Evolutionary conservation across 2,888 invertebrate genomes (phyloP), one percentile per base, ranked within the genome.

Genomic region (Aplocera efformata): DNA sequence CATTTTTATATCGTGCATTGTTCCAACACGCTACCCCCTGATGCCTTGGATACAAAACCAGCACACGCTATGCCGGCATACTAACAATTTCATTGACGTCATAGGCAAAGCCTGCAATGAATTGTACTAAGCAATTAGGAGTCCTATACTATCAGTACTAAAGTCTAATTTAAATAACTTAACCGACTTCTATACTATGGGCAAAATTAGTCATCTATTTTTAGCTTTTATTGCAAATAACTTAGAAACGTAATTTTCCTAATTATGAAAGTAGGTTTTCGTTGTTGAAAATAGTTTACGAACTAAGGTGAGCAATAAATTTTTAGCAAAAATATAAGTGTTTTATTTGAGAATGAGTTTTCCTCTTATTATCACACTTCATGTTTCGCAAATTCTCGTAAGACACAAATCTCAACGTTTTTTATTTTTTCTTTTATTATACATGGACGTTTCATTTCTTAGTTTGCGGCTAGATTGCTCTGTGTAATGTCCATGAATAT

Each of bases 41-140:
- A 44, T 41, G 44, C 42, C 36, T 38, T 42, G 45, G 33, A 40
- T 32, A 47, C 42, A 30, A 46, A 39, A 20, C 22, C 29, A 13
- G 31, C 10, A 42, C 53, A 54, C 47, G 51, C 49, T 17, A 53
- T 28, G 44, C 56, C 60, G 48, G 62, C 56, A 58, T 63, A 67
- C 71, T 64, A 71, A 68, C 60, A 58, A 60, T 65, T 59, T 60
- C 64, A 58, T 72, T 80, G 79, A 80, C 79, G 79, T 80, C 80
- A 80, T 60, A 56, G 42, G 46, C 29, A 36, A 42, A 44, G 49
- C 49, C 47, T 45, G 49, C 50, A 57, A 33, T 44, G 34, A 32
- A 32, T 51, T 35, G 42, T 33, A 13, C 24, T 50, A 25, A 30
- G 31, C 36, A 48, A 43, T 53, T 50, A 54, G 47, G 47, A 48